These are phyloP conservation scores for Onychomys torridus DNA, from an alignment of 2,797 vertebrate genomes.

Conservation along the genomic window DNA sequence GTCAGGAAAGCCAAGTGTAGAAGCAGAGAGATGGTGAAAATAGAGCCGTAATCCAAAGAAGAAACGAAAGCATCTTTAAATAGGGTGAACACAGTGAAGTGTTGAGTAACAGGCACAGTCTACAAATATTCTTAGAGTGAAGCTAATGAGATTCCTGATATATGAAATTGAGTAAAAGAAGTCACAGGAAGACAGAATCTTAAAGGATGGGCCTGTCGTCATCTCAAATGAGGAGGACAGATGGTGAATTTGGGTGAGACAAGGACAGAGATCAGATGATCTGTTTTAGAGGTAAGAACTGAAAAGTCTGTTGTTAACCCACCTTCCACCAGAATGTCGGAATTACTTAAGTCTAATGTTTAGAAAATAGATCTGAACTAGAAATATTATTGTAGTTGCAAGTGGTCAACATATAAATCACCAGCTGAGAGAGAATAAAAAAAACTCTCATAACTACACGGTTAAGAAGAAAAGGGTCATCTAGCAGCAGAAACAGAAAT, in stretches of 20 bases:
- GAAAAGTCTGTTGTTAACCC: conserved; percentile 4
- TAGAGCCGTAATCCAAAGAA: conserved; percentile 2
- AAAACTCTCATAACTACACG: not conserved
- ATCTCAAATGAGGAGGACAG: not conserved
- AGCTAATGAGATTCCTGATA: conserved; percentile 12
- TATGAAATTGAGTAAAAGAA: not conserved
- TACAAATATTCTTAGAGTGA: conserved; percentile 45
- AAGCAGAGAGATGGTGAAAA: conserved; percentile 45
- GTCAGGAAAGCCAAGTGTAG: not conserved
- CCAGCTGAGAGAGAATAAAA: not conserved
- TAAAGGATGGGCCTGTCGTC: not conserved
- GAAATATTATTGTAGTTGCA: conserved; percentile 43
- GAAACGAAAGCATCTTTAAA: conserved; percentile 4
- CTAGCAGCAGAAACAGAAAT: not conserved
- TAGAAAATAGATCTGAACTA: conserved; percentile 17
- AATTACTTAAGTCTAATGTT: conserved; percentile 47
- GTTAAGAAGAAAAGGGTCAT: not conserved
- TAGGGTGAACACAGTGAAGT: not conserved
- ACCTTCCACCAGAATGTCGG: not conserved
- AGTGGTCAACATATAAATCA: conserved; percentile 25
- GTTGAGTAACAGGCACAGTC: not conserved
- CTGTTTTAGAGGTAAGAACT: not conserved
- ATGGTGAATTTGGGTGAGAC: not conserved
- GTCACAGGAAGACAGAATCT: not conserved
- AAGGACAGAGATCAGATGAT: not conserved